Base-by-base conservation (phyloP, 2,888 invertebrate species). In the Apodemia duryi region DNA sequence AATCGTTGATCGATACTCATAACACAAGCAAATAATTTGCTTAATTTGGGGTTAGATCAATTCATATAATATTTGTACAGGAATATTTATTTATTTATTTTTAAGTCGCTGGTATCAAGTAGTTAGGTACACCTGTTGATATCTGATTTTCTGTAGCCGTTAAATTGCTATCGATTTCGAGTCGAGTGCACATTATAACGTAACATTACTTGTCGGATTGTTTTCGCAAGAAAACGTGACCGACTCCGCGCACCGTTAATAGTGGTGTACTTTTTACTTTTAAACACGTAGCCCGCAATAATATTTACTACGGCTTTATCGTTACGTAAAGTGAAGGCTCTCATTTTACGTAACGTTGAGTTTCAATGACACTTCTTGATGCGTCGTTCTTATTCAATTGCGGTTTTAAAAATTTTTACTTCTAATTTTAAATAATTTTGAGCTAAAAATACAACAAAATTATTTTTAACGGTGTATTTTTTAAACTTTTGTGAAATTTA, bases 301-400 rank as follows among this genome's bases (percentile, higher is more conserved):
- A 52, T 52, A 10, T 52, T 21, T 28, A 52, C 9, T 52, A n/a
- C 5, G 43, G 43, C 3, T 43, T 43, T 43, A 10, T 21, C 9
- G 52, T 52, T 52, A 52, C 52, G 52, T 52, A 52, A 52, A 52
- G 52, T 52, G 52, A 52, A 52, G n/a, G 52, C 52, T 52, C 52
- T 52, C 52, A 28, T 52, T 43, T 52, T 52, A 52, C 6, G 52
- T 52, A 21, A 52, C 28, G 21, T 28, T 52, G 51, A 52, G 52
- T 52, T 52, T 52, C 52, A 28, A 52, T 52, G 52, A 52, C 52
- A 52, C 52, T 51, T 49, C 13, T 21, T n/a, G 52, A 7, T n/a
- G 28, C 52, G 21, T 43, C 43, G 43, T 11, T 43, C 43, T 52
- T 52, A 52, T 52, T 52, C 2, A 28, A 21, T 51, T 9, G 54